Conservation (phyloP, 2,888 invertebrate genomes). For the Yponomeuta malinellus region DNA sequence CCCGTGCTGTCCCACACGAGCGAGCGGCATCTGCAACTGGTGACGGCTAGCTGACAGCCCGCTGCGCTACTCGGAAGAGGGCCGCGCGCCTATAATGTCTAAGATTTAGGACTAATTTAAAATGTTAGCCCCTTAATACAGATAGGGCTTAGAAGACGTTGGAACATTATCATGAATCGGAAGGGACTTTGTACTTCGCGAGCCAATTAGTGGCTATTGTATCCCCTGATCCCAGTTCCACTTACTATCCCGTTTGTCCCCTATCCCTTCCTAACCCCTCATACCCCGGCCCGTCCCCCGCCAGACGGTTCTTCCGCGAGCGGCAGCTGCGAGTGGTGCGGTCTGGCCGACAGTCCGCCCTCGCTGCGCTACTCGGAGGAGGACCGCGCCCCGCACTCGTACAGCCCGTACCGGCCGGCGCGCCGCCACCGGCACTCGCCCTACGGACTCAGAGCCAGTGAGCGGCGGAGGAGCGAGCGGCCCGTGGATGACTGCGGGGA, state of each 20-base stretch:
- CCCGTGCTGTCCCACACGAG: no score
- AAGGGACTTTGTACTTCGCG: no score
- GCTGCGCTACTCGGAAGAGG: no score
- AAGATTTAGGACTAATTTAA: no score
- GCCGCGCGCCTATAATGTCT: no score
- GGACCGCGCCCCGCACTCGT: conserved; percentile 18
- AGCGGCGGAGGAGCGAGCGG: conserved; percentile 5
- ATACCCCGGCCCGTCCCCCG: conserved; percentile 19
- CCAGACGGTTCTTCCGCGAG: conserved; percentile 55
- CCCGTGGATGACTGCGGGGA: conserved; percentile 11
- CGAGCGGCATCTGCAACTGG: no score
- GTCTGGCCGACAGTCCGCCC: conserved; percentile 30
- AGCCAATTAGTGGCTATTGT: no score
- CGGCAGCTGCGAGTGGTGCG: conserved; percentile 55
- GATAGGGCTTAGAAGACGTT: no score
- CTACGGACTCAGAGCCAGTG: conserved; percentile 18
- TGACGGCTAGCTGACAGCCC: no score
- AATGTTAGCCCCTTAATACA: no score
- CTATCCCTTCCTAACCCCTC: conserved; percentile 10
- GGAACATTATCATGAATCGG: no score
- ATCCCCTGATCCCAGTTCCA: no score
- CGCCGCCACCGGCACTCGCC: conserved; percentile 25
- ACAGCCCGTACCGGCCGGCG: conserved; percentile 29
- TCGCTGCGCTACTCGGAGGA: conserved; percentile 21
- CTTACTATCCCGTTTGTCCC: not conserved